Evolutionary conservation across 2,113 vertebrate species (phyloP), one percentile per base, ranked within the genome.

Genomic region (Pygoscelis adeliae): DNA sequence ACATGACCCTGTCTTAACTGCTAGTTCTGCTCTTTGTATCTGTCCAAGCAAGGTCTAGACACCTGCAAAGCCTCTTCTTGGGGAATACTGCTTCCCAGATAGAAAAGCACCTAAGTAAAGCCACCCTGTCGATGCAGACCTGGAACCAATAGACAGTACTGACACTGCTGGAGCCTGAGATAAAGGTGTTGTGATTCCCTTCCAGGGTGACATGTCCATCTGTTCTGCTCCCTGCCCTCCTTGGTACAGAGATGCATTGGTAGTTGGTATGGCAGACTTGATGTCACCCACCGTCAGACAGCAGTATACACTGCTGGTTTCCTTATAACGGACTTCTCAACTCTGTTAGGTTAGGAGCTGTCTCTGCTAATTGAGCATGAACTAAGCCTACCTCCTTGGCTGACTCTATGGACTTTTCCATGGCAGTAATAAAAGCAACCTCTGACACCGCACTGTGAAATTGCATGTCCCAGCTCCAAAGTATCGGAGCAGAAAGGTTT

Each of bases 81-180:
- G 22, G 26, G 6, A 73, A 21, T 14, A 15, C 4, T 69, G 2
- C 14, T 86, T 69, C 34, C 23, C 18, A 44, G 23, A 36, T 3
- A 38, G n/a, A 81, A 21, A n/a, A 83, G 19, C 3, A 42, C 10
- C 16, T 38, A 50, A 59, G 4, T 42, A 47, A 59, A 90, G 11
- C 5, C 5, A 34, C 2, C 8, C 12, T 44, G 11, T n/a, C 0
- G 2, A 10, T 18, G 32, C 6, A 61, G 34, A 70, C 5, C 18
- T 23, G 10, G 8, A 38, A 50, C 18, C 36, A 56, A 13, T 0
- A 62, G 16, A 30, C 3, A 58, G 14, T 34, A 11, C 19, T 73
- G 36, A 36, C 27, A 22, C 9, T 32, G 6, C 22, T 87, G 34
- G 13, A 67, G 23, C 16, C 36, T 18, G 8, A 85, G 22, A 56